Percentiles rank a stretch among this genome's conserved stretches.
phyloP scores from a whole-genome alignment of 2,797 vertebrate species.

The Hippocampus kuda region DNA sequence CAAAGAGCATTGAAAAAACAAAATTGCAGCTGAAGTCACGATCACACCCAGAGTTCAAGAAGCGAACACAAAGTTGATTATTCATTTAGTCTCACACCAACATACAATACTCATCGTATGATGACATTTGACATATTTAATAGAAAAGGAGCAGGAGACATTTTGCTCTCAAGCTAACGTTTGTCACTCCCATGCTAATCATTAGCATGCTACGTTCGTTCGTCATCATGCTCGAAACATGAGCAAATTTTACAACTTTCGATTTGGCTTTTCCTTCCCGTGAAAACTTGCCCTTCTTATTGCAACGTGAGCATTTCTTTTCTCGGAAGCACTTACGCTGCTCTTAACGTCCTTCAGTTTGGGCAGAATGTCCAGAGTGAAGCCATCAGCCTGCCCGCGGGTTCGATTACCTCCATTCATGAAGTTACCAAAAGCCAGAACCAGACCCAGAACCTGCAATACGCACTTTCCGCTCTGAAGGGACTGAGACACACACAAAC shows the following conservation, averaged over 20 bases:
- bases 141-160: background rate
- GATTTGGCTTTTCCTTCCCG: background rate
- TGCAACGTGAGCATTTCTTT: background rate
- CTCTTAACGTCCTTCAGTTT: constrained; percentile 98
- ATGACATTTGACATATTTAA: background rate
- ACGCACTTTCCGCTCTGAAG: constrained; percentile 75
- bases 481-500: constrained; percentile 56
- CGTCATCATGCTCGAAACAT: background rate
- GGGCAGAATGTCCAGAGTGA: constrained; percentile 89
- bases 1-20: too few species aligned
- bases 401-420: constrained; percentile 97
- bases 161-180: background rate
- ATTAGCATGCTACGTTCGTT: background rate
- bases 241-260: background rate
- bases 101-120: too few species aligned
- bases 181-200: background rate
- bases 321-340: constrained; percentile 73
- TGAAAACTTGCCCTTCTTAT: background rate
- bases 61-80: too few species aligned
- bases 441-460: constrained; percentile 81
- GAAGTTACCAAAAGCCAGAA: constrained; percentile 93
- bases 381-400: constrained; percentile 94
- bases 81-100: too few species aligned
- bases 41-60: too few species aligned
- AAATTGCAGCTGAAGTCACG: too few species aligned